Evolutionary conservation across 2,888 invertebrate genomes (phyloP).

Genomic region (Tortricodes alternella): DNA sequence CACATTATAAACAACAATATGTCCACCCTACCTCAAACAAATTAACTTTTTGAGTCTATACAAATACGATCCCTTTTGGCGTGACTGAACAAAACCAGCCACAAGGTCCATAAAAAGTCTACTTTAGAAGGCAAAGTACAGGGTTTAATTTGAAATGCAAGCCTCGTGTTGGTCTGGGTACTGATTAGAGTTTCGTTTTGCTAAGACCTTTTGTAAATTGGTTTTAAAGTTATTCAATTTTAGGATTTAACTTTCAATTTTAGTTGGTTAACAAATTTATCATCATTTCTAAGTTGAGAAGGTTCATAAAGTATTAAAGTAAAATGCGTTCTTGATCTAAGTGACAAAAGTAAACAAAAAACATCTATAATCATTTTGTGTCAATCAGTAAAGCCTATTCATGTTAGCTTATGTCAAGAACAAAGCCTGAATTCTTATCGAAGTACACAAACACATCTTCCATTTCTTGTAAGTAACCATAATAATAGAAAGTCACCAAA

Average conservation of each 20-base stretch:
- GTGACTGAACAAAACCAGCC: constrained; percentile 14
- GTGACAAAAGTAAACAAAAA: too few species aligned
- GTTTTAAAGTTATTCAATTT: too few species aligned
- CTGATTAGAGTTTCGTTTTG: constrained; percentile 51
- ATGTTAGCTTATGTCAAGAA: too few species aligned
- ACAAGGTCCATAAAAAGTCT: constrained; percentile 15
- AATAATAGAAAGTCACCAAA: constrained; percentile 36
- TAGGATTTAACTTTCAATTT: too few species aligned
- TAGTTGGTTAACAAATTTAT: too few species aligned
- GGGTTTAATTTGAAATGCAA: constrained; percentile 30
- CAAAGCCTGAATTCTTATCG: neutral
- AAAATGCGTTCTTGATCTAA: neutral
- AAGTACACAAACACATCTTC: neutral
- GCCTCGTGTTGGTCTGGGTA: constrained; percentile 40
- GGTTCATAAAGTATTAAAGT: too few species aligned
- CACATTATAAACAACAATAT: constrained; percentile 38
- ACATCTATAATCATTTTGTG: too few species aligned
- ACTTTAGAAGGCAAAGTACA: constrained; percentile 11
- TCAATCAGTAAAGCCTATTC: too few species aligned
- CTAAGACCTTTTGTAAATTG: constrained; percentile 48
- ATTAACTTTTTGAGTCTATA: neutral
- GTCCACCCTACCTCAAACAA: constrained; percentile 5
- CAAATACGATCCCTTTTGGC: constrained; percentile 30
- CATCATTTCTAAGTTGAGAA: too few species aligned
- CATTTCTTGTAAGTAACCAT: constrained; percentile 3